Base-by-base conservation (phyloP, 2,797 vertebrate species). In the Lemur catta region DNA sequence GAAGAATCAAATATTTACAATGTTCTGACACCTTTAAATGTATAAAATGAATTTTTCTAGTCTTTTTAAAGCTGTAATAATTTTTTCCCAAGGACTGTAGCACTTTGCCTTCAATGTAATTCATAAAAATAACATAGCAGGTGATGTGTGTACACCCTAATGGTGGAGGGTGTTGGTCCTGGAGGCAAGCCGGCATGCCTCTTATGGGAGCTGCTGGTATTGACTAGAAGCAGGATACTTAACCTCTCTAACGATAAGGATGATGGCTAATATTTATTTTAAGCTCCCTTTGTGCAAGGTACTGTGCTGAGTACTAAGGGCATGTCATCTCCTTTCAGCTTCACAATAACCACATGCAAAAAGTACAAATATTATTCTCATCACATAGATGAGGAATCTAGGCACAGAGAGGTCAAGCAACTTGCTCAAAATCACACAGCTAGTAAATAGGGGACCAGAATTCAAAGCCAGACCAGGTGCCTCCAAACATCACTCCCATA, bases 11-110 rank as follows among this genome's bases (percentile, higher is more conserved):
- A 48, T 72, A 35, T 59, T 72, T 65, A 71, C 33, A 50, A 74
- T 78, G 10, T 85, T 50, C 50, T 76, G 43, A 71, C 35, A 93
- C 6, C 41, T 90, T 89, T 71, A 79, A 35, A 87, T 72, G 81
- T 92, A 48, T 84, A 41, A 38, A 76, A 81, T 81, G 28, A 84
- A 72, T 46, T 75, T 75, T 92, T 35, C 41, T 79, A 5, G 63
- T 61, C 33, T 38, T 69, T 63, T 80, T 59, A 63, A 76, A 71
- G 43, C 38, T 72, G 2, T 46, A 72, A 87, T 67, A 35, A 61
- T 80, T 84, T 59, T 8, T 8, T 89, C 11, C 46, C 50, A 57
- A 88, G 91, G 26, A 71, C 1, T 6, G 1, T 18, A 67, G 15
- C 18, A 41, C 11, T 59, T 82, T 41, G 3, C 50, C 33, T 92